Percentiles rank a stretch among this genome's conserved stretches.
Evolutionary conservation across 2,797 vertebrate species (phyloP).

Genomic region (Liparis tanakae): DNA sequence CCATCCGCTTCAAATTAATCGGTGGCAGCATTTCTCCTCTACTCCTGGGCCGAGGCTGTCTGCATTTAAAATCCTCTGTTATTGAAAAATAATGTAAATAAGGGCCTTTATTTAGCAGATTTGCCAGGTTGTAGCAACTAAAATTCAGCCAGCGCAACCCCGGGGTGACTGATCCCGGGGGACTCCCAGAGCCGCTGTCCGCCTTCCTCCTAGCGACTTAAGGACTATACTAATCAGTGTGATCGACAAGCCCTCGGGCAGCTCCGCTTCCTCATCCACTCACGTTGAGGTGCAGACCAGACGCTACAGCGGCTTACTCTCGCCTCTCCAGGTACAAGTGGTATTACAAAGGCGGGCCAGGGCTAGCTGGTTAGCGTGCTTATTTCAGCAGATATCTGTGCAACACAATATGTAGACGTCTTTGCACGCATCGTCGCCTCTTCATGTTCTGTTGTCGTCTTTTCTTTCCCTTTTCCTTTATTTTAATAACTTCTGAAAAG

Average conservation of each 20-base stretch:
- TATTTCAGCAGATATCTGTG: too few relatives aligned
- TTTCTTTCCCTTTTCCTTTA: background rate
- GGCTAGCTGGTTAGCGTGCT: too few relatives aligned
- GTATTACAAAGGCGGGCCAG: too few relatives aligned
- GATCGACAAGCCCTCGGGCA: too few relatives aligned
- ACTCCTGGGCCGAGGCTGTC: background rate
- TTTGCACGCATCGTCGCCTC: too few relatives aligned
- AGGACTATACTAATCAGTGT: too few relatives aligned
- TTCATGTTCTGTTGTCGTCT: too few relatives aligned
- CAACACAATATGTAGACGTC: too few relatives aligned
- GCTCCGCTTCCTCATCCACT: background rate
- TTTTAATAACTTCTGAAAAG: background rate
- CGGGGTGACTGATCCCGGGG: background rate
- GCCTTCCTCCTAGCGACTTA: too few relatives aligned
- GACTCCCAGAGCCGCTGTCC: background rate
- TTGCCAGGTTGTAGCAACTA: background rate
- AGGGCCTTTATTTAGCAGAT: background rate
- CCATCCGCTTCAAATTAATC: background rate
- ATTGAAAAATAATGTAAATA: background rate
- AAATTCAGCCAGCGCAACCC: background rate
- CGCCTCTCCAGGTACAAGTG: too few relatives aligned
- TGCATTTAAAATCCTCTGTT: background rate
- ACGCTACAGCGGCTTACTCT: background rate
- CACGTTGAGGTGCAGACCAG: background rate
- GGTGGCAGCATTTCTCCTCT: background rate